Evolutionary conservation across 2,888 invertebrate genomes (phyloP), one percentile per base, ranked within the genome.

Genomic region (Apantesis nais): DNA sequence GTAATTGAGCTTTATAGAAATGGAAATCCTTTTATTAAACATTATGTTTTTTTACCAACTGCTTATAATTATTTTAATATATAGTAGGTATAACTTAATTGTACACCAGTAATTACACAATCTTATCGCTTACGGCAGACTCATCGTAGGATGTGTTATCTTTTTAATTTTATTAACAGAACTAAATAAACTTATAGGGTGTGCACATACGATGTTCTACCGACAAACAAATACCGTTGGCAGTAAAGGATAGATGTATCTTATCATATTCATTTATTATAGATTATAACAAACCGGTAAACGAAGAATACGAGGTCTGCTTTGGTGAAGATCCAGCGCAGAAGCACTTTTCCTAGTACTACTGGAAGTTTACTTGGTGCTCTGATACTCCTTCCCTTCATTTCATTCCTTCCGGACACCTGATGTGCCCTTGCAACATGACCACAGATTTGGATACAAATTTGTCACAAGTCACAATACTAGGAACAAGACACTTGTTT

Each of bases 311-410:
- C 94, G 71, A 96, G 89, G 85, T 96, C 96, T 41, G 96, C 96
- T 86, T 96, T 96, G 71, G 96, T 95, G 81, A 96, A 94, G 71
- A 97, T 94, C 97, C 97, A 97, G 78, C 96, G 96, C 67, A 96
- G 90, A 63, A 96, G 88, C 81, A 96, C 91, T 84, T 95, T 95
- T 79, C 96, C 96, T 78, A 96, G 87, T 76, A 95, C 90, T 87
- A 92, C 87, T 71, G 93, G 91, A 83, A 93, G 82, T 79, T 90
- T 89, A 74, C 79, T 89, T 39, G 90, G 90, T 76, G 83, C 81
- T 77, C 83, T 80, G n/a, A 74, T 78, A 73, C 83, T 82, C 83
- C 88, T 87, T 48, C 86, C 91, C 92, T 91, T 94, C 94, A 94
- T 94, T 89, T 93, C 94, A 94, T 83, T 83, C 84, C 81, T 76